These are phyloP conservation scores for Odontomyia ornata DNA, from an alignment of 2,888 invertebrate species.

Conservation along the genomic window DNA sequence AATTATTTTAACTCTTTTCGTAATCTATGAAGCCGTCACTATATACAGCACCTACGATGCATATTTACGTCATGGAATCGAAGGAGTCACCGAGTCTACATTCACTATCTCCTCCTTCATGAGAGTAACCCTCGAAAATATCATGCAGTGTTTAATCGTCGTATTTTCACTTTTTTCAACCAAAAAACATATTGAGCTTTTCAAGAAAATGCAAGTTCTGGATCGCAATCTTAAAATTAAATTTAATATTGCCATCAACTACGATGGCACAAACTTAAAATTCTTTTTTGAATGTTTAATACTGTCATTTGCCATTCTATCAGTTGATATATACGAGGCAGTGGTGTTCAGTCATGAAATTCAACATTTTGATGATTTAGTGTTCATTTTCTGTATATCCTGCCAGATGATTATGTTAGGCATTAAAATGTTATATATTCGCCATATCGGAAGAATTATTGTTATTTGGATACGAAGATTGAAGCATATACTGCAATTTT, in stretches of 20 bases:
- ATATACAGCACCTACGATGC: slow-evolving; percentile 46
- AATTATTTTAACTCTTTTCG: slow-evolving; percentile 21
- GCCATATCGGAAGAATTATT: slow-evolving; percentile 41
- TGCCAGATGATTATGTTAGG: slow-evolving; percentile 42
- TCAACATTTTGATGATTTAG: slow-evolving; percentile 35
- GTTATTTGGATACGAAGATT: slow-evolving; percentile 28
- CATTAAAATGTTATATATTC: slow-evolving; percentile 43
- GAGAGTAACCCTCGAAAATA: slow-evolving; percentile 45
- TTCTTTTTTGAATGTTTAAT: slow-evolving; percentile 20
- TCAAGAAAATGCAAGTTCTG: slow-evolving; percentile 8
- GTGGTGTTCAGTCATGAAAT: slow-evolving; percentile 28
- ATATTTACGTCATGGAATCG: slow-evolving; percentile 45
- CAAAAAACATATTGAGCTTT: slow-evolving; percentile 30
- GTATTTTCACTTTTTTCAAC: background rate
- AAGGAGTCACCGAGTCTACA: slow-evolving; percentile 40
- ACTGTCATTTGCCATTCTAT: background rate
- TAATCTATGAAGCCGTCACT: slow-evolving; percentile 27
- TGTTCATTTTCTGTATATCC: slow-evolving; percentile 42
- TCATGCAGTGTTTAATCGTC: slow-evolving; percentile 20
- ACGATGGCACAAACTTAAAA: background rate
- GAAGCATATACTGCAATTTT: background rate
- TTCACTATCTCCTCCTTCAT: slow-evolving; percentile 42
- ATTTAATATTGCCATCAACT: background rate
- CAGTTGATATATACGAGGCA: slow-evolving; percentile 12
- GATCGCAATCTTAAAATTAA: slow-evolving; percentile 5